Percentiles rank a stretch among this genome's conserved stretches.
Conservation (phyloP, 2,797 vertebrate genomes). For the Schizopygopsis pylzovi region DNA sequence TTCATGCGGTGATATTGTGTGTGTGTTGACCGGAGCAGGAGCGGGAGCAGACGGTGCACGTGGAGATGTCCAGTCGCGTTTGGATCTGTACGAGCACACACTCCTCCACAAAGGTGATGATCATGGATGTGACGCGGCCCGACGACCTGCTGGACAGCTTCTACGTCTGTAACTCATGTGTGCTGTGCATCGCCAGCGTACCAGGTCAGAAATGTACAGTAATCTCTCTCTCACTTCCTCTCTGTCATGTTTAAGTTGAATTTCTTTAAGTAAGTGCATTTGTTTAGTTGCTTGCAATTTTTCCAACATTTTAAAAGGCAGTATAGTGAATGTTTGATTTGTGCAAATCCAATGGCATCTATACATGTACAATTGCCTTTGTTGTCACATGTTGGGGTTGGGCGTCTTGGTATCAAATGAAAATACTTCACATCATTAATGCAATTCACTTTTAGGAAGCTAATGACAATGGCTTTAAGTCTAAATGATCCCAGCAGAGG, state of each 20-base stretch:
- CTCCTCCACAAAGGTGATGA: constrained; percentile 95
- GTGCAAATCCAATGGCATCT: neutral
- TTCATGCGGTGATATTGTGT: neutral
- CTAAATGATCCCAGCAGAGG: neutral
- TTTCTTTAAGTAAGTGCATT: too few relatives aligned
- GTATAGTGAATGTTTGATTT: neutral
- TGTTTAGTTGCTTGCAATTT: neutral
- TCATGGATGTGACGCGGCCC: constrained; percentile 93
- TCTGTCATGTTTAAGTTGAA: constrained; percentile 66
- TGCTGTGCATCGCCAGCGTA: constrained; percentile 94
- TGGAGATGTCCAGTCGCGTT: constrained; percentile 85
- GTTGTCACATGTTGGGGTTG: neutral
- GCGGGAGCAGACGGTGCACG: constrained; percentile 74
- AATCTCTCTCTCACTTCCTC: neutral
- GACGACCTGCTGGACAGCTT: constrained; percentile 95
- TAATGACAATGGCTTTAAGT: neutral
- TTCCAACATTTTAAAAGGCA: neutral
- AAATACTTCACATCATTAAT: neutral
- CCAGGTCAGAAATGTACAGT: constrained; percentile 82
- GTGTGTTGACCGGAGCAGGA: constrained; percentile 75
- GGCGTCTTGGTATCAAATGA: neutral
- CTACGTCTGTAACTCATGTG: constrained; percentile 96
- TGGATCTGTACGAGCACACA: constrained; percentile 97
- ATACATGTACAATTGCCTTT: neutral
- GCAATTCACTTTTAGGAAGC: neutral